Base-by-base conservation (phyloP, 2,888 invertebrate genomes). In the Pterobdella sp. region DNA sequence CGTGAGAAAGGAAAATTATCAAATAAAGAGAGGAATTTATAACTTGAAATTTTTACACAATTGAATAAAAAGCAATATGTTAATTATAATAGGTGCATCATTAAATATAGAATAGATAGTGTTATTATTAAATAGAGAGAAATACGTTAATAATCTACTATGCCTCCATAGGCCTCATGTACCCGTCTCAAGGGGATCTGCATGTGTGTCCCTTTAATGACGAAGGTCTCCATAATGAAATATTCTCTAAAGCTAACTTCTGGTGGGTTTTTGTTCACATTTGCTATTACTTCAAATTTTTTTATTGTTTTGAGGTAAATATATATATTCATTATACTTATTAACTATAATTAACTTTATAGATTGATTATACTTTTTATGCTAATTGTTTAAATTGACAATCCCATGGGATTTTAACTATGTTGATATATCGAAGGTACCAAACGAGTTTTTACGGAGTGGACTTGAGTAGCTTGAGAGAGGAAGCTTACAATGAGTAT, bases 191-290 rank as follows among this genome's bases (percentile, higher is more conserved):
- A 83, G 97, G 96, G 72, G 96, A 97, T 85, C 87, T 98, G 56
- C 96, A 97, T 82, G 90, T 98, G 82, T 94, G 95, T 69, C 96
- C 98, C 0, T 98, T 98, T 84, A 93, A 92, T 64, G 98, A 98
- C 83, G 97, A 98, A 84, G 91, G 94, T 35, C 87, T 98, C 56
- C 98, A 92, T 83, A 93, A 94, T 89, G 97, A 98, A 84, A 96
- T 97, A 83, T 93, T 92, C 81, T 94, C 94, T 81, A 98, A 98
- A 85, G 94, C 96, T 0, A 96, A 96, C 84, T 98, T 98, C 84
- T 98, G 97, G 97, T 87, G 80, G 80, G 82, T 75, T 4, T 14
- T n/a, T 49, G 29, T 69, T 69, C 22, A 1, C 29, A 34, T 22
- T 1, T 69, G 37, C 1, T 67, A 3, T 66, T 34, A 26, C 31